These are phyloP conservation scores for Xanthorhoe spadicearia DNA, from an alignment of 2,888 invertebrate species.

Conservation along the genomic window DNA sequence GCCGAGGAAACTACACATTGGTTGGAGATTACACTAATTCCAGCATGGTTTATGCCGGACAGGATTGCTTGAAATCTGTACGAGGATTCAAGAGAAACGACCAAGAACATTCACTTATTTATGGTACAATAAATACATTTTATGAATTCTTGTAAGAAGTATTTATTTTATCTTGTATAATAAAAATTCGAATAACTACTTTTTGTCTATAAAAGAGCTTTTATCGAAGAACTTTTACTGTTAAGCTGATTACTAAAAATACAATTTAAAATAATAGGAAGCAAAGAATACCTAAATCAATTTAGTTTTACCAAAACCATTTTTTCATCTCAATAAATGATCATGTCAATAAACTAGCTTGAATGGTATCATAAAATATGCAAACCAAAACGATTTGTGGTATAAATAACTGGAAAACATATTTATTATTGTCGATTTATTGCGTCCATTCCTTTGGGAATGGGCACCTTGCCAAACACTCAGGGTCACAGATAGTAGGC, in stretches of 20 bases:
- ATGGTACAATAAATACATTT: neutral
- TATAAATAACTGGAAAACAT: constrained; percentile 41
- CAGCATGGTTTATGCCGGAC: constrained; percentile 11
- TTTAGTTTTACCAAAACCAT: neutral
- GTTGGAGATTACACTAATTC: constrained; percentile 23
- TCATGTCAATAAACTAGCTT: constrained; percentile 22
- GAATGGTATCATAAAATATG: constrained; percentile 25
- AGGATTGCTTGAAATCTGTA: constrained; percentile 5
- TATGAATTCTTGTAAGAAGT: neutral
- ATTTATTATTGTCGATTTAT: constrained; percentile 43
- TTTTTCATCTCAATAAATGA: neutral
- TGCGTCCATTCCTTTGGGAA: constrained; percentile 35
- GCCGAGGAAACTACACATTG: constrained; percentile 29
- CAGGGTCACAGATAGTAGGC: constrained; percentile 41
- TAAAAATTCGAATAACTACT: too few relatives aligned
- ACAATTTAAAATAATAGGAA: neutral
- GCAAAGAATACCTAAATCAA: neutral
- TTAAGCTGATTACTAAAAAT: neutral
- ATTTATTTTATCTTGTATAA: neutral
- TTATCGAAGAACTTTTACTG: neutral
- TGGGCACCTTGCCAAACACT: constrained; percentile 39
- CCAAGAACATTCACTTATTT: neutral
- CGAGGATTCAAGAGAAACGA: neutral
- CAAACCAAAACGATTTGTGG: constrained; percentile 30
- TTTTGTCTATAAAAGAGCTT: neutral